Evolutionary conservation across 2,113 vertebrate species (phyloP), one percentile per base, ranked within the genome.

Genomic region (Thalassoma bifasciatum): DNA sequence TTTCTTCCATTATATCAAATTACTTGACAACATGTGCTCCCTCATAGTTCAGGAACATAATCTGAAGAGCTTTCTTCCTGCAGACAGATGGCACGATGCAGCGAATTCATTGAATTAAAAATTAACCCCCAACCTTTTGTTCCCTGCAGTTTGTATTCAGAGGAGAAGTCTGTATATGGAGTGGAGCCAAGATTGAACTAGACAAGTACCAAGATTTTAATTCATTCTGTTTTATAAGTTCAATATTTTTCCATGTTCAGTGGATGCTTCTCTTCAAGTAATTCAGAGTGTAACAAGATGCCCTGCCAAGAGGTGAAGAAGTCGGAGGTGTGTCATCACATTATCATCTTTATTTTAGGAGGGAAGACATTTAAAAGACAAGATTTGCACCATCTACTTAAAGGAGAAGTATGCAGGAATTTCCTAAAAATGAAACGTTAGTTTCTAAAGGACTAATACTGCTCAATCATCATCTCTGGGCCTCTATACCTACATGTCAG

Each of bases 161-260:
- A 69, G 21, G 52, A 24, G 62, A 78, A 7, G 8, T 46, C 65
- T 30, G 37, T 75, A 79, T 64, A 64, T 22, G 36, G 9, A 59
- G 47, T 4, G 5, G 8, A 14, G 23, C 1, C 50, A 22, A 72
- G 60, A 84, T 44, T 44, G 26, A 66, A 66, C 42, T 64, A 69
- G 73, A 85, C 77, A 76, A 49, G 60, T 52, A 64, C 17, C 12
- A 9, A 68, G 70, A 81, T 77, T n/a, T 53, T 46, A 64, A 82
- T 46, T 6, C 24, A 72, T 79, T 67, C 72, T 37, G 51, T 26
- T 24, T 22, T 7, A 52, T 22, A 64, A 81, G 85, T 86, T 67
- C 66, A 60, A 79, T 77, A 81, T 37, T 72, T 71, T 76, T 66
- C 37, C 68, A 74, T 51, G 42, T 40, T 77, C 66, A 66, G 65